phyloP scores from a whole-genome alignment of 1,140 invertebrate species.

The Meloidogyne hapla region DNA sequence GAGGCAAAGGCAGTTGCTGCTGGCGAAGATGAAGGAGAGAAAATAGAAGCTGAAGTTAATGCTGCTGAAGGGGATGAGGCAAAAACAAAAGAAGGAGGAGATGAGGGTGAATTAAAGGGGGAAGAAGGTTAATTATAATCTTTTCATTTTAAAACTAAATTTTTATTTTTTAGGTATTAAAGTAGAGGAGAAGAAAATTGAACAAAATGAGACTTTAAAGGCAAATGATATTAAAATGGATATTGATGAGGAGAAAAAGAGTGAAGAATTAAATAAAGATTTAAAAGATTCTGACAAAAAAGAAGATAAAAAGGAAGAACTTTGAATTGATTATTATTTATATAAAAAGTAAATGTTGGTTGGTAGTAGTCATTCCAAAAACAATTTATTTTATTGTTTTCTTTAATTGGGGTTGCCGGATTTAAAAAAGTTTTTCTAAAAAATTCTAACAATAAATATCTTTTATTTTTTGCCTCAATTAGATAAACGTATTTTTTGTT shows the following conservation, averaged over 20 bases:
- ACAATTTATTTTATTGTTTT: background rate
- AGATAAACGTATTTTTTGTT: too few relatives aligned
- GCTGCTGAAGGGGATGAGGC: constrained; percentile 1
- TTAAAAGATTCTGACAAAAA: background rate
- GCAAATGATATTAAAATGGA: background rate
- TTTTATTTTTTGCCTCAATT: too few relatives aligned
- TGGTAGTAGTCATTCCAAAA: background rate
- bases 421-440: too few relatives aligned
- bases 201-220: constrained; percentile 1
- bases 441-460: too few relatives aligned
- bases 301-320: constrained; percentile 24
- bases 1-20: constrained; percentile 5
- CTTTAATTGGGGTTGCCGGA: too few relatives aligned
- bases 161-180: background rate
- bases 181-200: constrained; percentile 8
- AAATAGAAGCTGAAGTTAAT: constrained; percentile 6
- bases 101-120: background rate
- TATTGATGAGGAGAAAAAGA: background rate
- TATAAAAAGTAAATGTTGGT: background rate
- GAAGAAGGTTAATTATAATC: background rate
- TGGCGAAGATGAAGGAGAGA: background rate
- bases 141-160: background rate
- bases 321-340: constrained; percentile 2
- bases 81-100: constrained; percentile 18
- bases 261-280: too few relatives aligned